A percentile compares a stretch with the other conserved stretches of the same genome.
Evolutionary conservation across 2,113 vertebrate genomes (phyloP).

Genomic region (Grammomys dolichurus): DNA sequence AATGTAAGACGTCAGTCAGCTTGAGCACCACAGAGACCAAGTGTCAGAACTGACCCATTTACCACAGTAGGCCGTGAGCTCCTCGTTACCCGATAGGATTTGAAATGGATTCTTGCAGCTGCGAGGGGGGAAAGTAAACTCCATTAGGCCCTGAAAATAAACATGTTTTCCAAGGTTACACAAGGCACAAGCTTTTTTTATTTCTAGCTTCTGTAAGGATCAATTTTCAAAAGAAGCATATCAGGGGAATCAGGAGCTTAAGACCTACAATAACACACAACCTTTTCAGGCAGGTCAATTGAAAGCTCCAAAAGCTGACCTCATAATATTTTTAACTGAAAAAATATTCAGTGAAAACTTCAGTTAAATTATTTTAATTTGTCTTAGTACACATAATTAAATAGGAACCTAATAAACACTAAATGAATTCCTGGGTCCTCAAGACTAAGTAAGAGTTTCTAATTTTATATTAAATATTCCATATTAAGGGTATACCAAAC

Average conservation of each 20-base stretch:
- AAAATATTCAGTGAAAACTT: no score
- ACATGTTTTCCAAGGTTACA: conserved; percentile 72
- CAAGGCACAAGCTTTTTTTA: conserved; percentile 82
- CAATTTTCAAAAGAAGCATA: conserved; percentile 86
- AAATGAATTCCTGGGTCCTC: conserved; percentile 52
- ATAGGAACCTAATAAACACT: conserved; percentile 54
- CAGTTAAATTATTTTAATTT: conserved; percentile 63
- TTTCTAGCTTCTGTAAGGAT: conserved; percentile 85
- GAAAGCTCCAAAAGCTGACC: conserved; percentile 79
- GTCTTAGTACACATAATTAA: conserved; percentile 51
- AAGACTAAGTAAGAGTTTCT: conserved; percentile 39
- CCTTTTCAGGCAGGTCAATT: conserved; percentile 85
- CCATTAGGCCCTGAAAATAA: conserved; percentile 79
- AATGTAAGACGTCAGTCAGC: conserved; percentile 48
- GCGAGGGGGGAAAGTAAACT: conserved; percentile 79
- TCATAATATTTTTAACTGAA: conserved; percentile 59
- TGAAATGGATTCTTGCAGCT: conserved; percentile 85
- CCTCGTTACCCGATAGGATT: conserved; percentile 81
- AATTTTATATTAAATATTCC: background rate
- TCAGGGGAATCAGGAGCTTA: conserved; percentile 85
- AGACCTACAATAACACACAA: conserved; percentile 85
- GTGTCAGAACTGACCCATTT: conserved; percentile 60
- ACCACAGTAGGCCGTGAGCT: conserved; percentile 77
- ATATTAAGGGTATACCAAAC: background rate
- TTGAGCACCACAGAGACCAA: conserved; percentile 18